Conservation (phyloP, 2,888 invertebrate genomes). For the Nycteola revayana region DNA sequence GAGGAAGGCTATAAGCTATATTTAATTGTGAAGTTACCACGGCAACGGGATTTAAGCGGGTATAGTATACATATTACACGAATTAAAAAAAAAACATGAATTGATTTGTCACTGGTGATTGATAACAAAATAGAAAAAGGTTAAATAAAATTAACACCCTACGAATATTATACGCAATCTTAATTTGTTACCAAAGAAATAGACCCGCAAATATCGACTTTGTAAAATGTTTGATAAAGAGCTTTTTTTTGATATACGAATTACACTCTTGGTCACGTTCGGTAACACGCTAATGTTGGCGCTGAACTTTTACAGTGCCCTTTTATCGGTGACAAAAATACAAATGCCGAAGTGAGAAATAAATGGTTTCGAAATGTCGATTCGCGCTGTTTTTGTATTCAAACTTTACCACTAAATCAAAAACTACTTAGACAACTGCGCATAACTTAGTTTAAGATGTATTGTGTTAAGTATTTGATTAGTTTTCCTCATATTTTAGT, state of each 20-base stretch:
- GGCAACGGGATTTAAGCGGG: no score
- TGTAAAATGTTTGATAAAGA: conserved; percentile 30
- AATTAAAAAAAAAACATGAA: no score
- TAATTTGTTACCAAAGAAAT: conserved; percentile 18
- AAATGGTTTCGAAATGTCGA: conserved; percentile 56
- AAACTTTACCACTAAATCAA: conserved; percentile 61
- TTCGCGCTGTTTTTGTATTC: conserved; percentile 54
- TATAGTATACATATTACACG: no score
- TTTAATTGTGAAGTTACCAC: no score
- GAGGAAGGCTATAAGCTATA: no score
- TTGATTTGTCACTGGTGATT: no score
- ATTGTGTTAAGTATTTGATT: conserved; percentile 12
- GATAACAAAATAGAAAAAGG: no score
- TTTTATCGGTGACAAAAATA: conserved; percentile 55
- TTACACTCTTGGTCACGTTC: conserved; percentile 53
- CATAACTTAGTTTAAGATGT: conserved; percentile 11
- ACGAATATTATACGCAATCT: conserved; percentile 2
- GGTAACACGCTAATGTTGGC: conserved; percentile 48
- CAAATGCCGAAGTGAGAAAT: conserved; percentile 48
- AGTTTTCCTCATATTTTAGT: conserved; percentile 4
- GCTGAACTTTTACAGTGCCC: conserved; percentile 48
- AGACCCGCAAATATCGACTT: conserved; percentile 24
- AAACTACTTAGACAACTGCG: conserved; percentile 45
- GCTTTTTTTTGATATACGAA: conserved; percentile 30
- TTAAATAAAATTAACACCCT: conserved; percentile 2